Evolutionary conservation across 1,140 invertebrate genomes (phyloP).

Genomic region (Elymnias hypermnestra): DNA sequence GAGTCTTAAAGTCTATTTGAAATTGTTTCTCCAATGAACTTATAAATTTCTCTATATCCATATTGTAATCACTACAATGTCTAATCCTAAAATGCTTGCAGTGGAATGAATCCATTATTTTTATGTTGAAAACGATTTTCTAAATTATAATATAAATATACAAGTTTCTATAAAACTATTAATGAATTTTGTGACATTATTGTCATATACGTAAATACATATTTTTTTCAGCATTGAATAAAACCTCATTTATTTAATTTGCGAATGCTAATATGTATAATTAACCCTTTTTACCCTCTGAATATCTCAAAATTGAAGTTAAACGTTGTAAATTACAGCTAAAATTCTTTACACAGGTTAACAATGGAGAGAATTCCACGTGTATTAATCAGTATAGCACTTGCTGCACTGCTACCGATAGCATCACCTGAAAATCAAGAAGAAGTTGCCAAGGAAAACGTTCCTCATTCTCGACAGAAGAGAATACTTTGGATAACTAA

Average conservation of each 20-base stretch:
- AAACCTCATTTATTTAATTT: too few relatives aligned
- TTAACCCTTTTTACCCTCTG: too few relatives aligned
- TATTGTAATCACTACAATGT: conserved; percentile 26
- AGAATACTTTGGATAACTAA: conserved; percentile 88
- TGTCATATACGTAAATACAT: too few relatives aligned
- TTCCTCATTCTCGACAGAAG: conserved; percentile 85
- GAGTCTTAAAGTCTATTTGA: conserved; percentile 40
- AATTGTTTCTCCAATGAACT: conserved; percentile 41
- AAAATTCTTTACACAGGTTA: conserved; percentile 28
- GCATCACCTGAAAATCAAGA: conserved; percentile 44
- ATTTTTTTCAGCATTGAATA: too few relatives aligned
- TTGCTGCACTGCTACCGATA: conserved; percentile 55
- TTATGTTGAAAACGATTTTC: background rate
- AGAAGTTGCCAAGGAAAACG: conserved; percentile 48
- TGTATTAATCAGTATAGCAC: conserved; percentile 61
- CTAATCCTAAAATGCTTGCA: conserved; percentile 43
- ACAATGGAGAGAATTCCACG: conserved; percentile 59
- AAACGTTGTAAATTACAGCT: too few relatives aligned
- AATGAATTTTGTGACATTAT: too few relatives aligned
- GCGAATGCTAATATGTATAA: too few relatives aligned
- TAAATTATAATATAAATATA: background rate
- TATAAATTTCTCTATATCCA: conserved; percentile 39
- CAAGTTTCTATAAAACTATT: background rate
- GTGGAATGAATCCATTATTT: conserved; percentile 25
- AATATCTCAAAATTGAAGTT: too few relatives aligned